Conservation (phyloP, 2,888 invertebrate species). For the Bombyx huttoni region DNA sequence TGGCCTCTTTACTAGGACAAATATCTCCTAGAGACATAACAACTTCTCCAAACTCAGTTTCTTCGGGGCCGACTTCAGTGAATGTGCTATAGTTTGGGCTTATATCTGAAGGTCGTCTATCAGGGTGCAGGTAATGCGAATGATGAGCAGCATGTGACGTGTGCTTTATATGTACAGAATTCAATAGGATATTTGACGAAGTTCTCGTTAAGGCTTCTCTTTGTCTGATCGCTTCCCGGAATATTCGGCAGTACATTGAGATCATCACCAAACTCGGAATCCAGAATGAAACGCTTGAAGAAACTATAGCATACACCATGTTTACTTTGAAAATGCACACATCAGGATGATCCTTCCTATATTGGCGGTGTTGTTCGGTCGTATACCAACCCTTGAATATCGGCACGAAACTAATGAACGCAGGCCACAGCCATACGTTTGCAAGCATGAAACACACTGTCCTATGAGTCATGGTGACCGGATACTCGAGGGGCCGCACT, state of each 20-base stretch:
- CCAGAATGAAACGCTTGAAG: constrained; percentile 93
- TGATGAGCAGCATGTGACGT: constrained; percentile 80
- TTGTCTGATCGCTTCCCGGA: constrained; percentile 86
- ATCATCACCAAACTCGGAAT: constrained; percentile 94
- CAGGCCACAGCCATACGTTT: constrained; percentile 93
- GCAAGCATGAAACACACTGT: constrained; percentile 87
- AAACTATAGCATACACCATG: constrained; percentile 88
- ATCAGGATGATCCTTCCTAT: constrained; percentile 76
- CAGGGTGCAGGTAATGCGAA: constrained; percentile 63
- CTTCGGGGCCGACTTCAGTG: constrained; percentile 62
- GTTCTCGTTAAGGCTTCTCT: constrained; percentile 86
- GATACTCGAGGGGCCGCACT: constrained; percentile 92
- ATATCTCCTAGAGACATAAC: constrained; percentile 56
- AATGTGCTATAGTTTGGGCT: constrained; percentile 67
- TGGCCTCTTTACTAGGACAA: constrained; percentile 61
- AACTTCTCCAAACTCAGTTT: constrained; percentile 56
- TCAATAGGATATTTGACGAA: constrained; percentile 87
- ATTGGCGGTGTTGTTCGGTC: constrained; percentile 82
- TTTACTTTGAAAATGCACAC: constrained; percentile 89
- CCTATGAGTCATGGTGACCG: constrained; percentile 89
- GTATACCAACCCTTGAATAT: constrained; percentile 97
- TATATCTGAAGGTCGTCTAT: constrained; percentile 58
- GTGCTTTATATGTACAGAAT: constrained; percentile 87
- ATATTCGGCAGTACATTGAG: constrained; percentile 90
- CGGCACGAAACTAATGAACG: constrained; percentile 93